Base-by-base conservation (phyloP, 1,140 invertebrate genomes). In the Delia radicum region DNA sequence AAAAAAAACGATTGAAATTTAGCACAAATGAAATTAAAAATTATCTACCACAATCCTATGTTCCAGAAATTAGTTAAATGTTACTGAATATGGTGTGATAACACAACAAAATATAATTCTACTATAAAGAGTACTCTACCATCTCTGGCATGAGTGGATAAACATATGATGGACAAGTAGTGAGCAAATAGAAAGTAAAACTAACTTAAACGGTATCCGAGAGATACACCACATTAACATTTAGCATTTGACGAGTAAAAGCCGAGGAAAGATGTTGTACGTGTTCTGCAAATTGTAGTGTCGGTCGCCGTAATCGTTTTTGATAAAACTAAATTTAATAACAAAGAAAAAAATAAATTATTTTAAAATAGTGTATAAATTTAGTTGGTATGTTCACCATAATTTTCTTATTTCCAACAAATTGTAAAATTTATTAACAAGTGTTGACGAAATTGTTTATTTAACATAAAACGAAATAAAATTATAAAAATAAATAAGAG, bases 221-320 rank as follows among this genome's bases (percentile, higher is more conserved):
- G n/a, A 55, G 48, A 55, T 55, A 21, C 48, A 55, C 21, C 24
- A 21, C 48, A 18, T 21, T 55, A 21, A 4, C 0, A 21, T 21
- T 55, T 21, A 69, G 65, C 65, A 69, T 33, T 69, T 69, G 21
- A 69, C 65, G 65, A 69, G 65, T 69, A 69, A 69, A 37, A 69
- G 65, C 65, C 63, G 65, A 69, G 21, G 65, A 69, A 69, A 69
- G 65, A 29, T 69, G 65, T 69, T 67, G 63, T 63, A 31, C 63
- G 63, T 29, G 29, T 69, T 69, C 10, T 7, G 18, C 48, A 5
- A n/a, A 21, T 55, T 48, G 8, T 55, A 55, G 48, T 55, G 48
- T 33, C 65, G 65, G 65, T 69, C n/a, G 65, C 31, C 65, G 65
- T 33, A 69, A 31, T 27, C 29, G 62, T 65, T 6, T 69, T 33